Base-by-base conservation (phyloP, 2,113 vertebrate genomes). In the Fulica atra region DNA sequence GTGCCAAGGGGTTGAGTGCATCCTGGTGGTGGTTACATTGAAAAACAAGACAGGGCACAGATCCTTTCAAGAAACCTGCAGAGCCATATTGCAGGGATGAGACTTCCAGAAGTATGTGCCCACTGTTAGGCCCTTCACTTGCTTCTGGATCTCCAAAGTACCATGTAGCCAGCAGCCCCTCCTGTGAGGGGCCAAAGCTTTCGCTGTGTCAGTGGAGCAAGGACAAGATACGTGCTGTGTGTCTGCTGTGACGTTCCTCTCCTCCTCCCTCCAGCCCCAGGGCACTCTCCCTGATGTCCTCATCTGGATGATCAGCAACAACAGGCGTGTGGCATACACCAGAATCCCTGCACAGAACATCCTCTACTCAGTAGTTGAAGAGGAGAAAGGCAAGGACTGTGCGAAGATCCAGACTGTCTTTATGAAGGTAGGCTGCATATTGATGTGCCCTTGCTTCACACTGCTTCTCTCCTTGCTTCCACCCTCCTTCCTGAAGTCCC, bases 351-450 rank as follows among this genome's bases (percentile, higher is more conserved):
- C 98, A 14, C 98, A 99, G 96, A 97, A 99, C 61, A 95, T 99
- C 66, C 97, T 99, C 25, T 99, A 99, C 92, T 99, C 99, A 2
- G 91, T 99, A 92, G 99, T 99, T 0, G 99, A 99, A 95, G 99
- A 99, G 72, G 98, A 99, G 87, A 98, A 97, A 68, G 99, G 99
- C 73, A 98, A 97, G 87, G 98, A 99, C 97, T 99, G 99, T 76
- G 99, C 99, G 2, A 98, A 98, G 95, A 97, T 99, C 93, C 98
- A 98, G 79, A 99, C 98, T 35, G 86, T 99, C 65, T 99, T 99
- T 88, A 98, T 99, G 97, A 99, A 98, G 98, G 99, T 99, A 91
- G 61, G 53, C 16, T 38, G 86, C 82, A 4, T 71, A 74, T 17
- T 26, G 42, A 3, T 2, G 5, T 33, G 18, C 35, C 80, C 44